Percentiles rank a stretch among this genome's conserved stretches.
phyloP scores from a whole-genome alignment of 2,113 vertebrate genomes.

The Pseudorasbora parva region DNA sequence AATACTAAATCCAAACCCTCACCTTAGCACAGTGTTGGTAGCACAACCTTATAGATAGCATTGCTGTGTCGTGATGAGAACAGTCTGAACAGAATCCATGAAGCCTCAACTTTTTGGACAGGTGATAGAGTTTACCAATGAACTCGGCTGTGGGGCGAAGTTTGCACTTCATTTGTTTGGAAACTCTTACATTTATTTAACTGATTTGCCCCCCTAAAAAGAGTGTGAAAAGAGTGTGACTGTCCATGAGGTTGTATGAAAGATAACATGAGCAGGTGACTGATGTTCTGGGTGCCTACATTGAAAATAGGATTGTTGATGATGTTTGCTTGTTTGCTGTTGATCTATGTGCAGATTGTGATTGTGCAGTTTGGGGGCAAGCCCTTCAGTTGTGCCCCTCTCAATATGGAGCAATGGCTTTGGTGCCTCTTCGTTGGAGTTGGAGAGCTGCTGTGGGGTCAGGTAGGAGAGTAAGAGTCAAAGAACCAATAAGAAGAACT shows the following conservation, averaged over 20 bases:
- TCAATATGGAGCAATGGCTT: constrained; percentile 90
- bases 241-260: background rate
- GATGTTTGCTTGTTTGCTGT: background rate
- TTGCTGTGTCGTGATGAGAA: no score
- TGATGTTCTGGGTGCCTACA: background rate
- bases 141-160: background rate
- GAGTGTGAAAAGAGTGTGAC: background rate
- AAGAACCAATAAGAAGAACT: background rate
- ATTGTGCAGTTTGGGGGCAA: constrained; percentile 92
- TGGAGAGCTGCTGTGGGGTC: constrained; percentile 91
- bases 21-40: background rate
- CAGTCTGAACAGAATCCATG: background rate
- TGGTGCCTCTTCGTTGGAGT: constrained; percentile 92
- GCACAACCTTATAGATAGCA: background rate
- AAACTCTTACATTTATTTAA: no score
- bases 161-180: background rate
- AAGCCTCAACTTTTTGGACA: background rate
- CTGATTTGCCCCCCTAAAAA: no score
- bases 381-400: constrained; percentile 90
- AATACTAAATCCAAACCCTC: background rate
- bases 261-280: background rate
- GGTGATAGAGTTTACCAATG: background rate
- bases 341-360: constrained; percentile 78
- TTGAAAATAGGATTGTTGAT: no score
- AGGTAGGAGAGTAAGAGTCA: constrained; percentile 74